phyloP scores from a whole-genome alignment of 2,888 invertebrate genomes.

The Tenthredo amoena region DNA sequence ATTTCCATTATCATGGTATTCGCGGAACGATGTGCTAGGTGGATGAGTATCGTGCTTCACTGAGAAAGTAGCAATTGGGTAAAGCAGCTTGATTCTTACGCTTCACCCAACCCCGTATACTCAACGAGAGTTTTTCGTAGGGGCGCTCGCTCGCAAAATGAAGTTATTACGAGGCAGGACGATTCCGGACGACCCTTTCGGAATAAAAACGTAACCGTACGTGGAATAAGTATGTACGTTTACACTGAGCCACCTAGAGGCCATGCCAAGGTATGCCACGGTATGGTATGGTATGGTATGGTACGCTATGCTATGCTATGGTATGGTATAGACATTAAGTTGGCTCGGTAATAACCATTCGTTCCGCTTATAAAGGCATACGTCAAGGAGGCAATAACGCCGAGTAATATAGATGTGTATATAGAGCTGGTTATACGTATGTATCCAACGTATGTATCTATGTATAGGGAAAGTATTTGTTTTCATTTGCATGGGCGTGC shows the following conservation, averaged over 20 bases:
- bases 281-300: neutral
- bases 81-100: constrained; percentile 7
- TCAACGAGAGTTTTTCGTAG: neutral
- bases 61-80: neutral
- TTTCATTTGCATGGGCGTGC: constrained; percentile 75
- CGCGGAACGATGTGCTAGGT: too few species aligned
- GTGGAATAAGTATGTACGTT: constrained; percentile 14
- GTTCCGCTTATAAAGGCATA: constrained; percentile 74
- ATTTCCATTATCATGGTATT: neutral
- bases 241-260: constrained; percentile 4
- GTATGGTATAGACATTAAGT: constrained; percentile 20
- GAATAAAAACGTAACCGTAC: constrained; percentile 49
- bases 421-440: constrained; percentile 29
- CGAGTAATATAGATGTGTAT: constrained; percentile 29
- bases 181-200: constrained; percentile 41
- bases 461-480: constrained; percentile 70
- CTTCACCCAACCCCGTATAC: neutral
- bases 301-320: neutral
- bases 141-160: constrained; percentile 49
- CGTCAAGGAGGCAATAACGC: constrained; percentile 71
- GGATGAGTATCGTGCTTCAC: neutral
- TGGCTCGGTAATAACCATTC: constrained; percentile 71
- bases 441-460: constrained; percentile 3
- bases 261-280: neutral
- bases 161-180: constrained; percentile 53